Evolutionary conservation across 2,888 invertebrate species (phyloP), one percentile per base, ranked within the genome.

Genomic region (Eueremaeus valkanovi): DNA sequence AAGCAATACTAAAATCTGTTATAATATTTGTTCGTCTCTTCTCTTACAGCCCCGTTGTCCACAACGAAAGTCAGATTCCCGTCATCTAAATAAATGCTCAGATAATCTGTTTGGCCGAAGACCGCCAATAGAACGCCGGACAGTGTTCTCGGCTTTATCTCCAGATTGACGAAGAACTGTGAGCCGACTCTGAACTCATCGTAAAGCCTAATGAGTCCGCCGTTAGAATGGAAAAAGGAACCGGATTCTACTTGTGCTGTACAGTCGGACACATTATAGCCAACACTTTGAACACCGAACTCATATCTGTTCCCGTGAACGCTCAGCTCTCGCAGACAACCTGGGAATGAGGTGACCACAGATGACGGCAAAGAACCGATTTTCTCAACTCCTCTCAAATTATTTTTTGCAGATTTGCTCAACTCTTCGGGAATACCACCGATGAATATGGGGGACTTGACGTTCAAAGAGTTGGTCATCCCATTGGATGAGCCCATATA

Each of bases 91-190:
- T 98, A 95, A 73, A 98, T 85, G 0, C 95, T 87, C 79, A 97
- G 85, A 83, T 89, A 95, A 81, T 96, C 93, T 75, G 87, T 88
- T 79, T 86, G 88, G 21, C 93, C 92, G 82, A 94, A 92, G 2
- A 93, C 92, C 3, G 93, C 90, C 79, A 95, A 86, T 63, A 99
- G 84, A 27, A 97, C 86, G 3, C 97, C 98, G 0, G 91, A 90
- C 6, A 89, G 87, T 79, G 90, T 89, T 24, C 96, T 87, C 0
- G 96, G 94, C 78, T 91, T 91, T 76, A 97, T 90, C 78, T 93
- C 91, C 87, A 97, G 88, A 49, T 88, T 88, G 55, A 96, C 89
- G 0, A 89, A 89, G 77, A 94, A 87, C 79, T 90, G 89, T 55
- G 87, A 84, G 5, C 94, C 94, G 3, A 95, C 92, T 77, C 85